Percentiles rank a stretch among this genome's conserved stretches.
Conservation (phyloP, 2,888 invertebrate genomes). For the Anoncus sp. region DNA sequence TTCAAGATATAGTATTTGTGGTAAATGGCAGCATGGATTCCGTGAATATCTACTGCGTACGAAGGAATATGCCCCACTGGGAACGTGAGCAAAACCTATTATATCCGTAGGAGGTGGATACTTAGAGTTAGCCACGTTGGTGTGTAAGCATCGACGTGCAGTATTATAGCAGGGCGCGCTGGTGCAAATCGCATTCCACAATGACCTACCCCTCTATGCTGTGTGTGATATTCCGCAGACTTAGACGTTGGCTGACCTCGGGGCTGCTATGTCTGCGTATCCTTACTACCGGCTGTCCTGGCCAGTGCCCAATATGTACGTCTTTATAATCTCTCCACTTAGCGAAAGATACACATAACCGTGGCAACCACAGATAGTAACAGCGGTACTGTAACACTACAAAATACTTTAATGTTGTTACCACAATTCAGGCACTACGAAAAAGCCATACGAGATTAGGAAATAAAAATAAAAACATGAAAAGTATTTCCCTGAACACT, state of each 20-base stretch:
- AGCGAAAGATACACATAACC: constrained; percentile 50
- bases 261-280: constrained; percentile 7
- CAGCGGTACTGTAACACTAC: not conserved
- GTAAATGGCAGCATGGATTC: constrained; percentile 14
- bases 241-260: constrained; percentile 65
- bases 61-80: constrained; percentile 5
- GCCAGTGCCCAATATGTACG: constrained; percentile 66
- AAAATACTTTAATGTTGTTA: not conserved
- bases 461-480: too few relatives aligned
- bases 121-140: not conserved
- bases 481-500: too few relatives aligned
- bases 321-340: constrained; percentile 73
- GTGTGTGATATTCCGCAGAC: constrained; percentile 64
- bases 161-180: not conserved
- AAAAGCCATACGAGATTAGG: not conserved
- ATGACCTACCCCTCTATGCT: constrained; percentile 21
- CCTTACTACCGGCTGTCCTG: constrained; percentile 20
- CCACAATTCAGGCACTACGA: not conserved
- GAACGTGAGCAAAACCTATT: constrained; percentile 26
- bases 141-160: not conserved
- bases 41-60: constrained; percentile 12
- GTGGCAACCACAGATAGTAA: constrained; percentile 14
- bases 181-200: constrained; percentile 22
- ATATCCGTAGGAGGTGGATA: constrained; percentile 20
- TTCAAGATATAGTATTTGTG: constrained; percentile 22